Evolutionary conservation across 92 coral and sea anemone genomes (phyloP).

Genomic region (Phymanthus crucifer): DNA sequence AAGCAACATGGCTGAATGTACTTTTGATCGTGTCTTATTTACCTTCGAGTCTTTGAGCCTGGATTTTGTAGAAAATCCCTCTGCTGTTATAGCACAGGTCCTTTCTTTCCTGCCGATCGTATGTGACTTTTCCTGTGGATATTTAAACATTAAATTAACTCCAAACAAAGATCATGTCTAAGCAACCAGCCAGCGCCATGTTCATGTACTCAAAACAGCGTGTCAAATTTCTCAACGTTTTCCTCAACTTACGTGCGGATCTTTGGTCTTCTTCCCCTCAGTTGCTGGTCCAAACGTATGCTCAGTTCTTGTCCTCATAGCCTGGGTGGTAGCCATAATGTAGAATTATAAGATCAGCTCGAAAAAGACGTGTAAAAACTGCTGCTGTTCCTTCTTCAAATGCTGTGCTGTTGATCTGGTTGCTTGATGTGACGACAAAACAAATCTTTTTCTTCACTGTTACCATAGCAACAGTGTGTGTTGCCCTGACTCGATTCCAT

Average conservation of each 20-base stretch:
- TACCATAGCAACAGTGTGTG: constrained; percentile 18
- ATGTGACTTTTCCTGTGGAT: constrained; percentile 29
- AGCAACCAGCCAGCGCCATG: background rate
- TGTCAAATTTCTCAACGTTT: background rate
- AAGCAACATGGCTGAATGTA: constrained; percentile 3
- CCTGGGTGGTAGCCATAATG: constrained; percentile 16
- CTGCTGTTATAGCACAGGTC: constrained; percentile 49
- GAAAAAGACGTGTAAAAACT: background rate
- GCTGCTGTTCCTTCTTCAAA: background rate
- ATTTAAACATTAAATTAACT: background rate
- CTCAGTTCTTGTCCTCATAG: constrained; percentile 28
- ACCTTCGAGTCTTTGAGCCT: constrained; percentile 85
- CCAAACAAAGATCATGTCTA: background rate
- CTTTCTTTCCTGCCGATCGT: background rate
- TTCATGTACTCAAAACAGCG: background rate
- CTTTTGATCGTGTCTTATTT: constrained; percentile 16
- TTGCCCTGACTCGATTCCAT: background rate
- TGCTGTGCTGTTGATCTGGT: constrained; percentile 1
- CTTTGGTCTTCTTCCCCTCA: background rate
- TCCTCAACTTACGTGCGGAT: constrained; percentile 25
- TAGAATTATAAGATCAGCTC: background rate
- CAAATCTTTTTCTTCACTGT: background rate
- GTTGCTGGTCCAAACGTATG: constrained; percentile 20
- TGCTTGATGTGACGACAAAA: constrained; percentile 38
- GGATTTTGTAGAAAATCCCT: constrained; percentile 85